These are phyloP conservation scores for Amblyraja radiata DNA, from an alignment of 2,797 vertebrate genomes.

Conservation along the genomic window DNA sequence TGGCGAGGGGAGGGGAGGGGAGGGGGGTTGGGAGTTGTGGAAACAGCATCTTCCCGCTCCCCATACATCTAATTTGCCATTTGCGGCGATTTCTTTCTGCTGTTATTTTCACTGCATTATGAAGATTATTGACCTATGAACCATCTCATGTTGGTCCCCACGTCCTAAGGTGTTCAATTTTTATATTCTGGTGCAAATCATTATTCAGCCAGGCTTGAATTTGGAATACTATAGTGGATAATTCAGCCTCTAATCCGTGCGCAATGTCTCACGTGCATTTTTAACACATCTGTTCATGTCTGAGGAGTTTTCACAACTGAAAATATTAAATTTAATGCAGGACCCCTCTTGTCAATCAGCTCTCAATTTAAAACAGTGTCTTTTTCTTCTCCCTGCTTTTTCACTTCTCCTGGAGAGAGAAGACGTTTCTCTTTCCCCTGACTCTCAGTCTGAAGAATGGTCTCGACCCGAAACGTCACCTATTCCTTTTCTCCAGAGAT, in stretches of 20 bases:
- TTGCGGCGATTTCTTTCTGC: too few relatives aligned
- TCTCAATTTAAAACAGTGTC: neutral
- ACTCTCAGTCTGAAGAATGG: too few relatives aligned
- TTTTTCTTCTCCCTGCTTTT: neutral
- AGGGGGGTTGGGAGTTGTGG: too few relatives aligned
- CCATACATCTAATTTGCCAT: neutral
- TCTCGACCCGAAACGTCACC: too few relatives aligned
- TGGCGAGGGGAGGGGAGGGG: neutral
- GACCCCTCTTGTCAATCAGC: neutral
- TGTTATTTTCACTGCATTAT: neutral
- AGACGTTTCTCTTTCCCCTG: too few relatives aligned
- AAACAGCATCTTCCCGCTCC: neutral
- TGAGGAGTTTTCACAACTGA: conserved; percentile 18
- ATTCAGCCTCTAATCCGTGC: conserved; percentile 14
- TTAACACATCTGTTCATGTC: conserved; percentile 16
- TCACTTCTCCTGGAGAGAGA: neutral
- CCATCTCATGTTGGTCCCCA: conserved; percentile 6
- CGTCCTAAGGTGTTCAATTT: conserved; percentile 22
- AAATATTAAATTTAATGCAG: conserved; percentile 10
- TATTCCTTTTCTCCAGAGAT: too few relatives aligned
- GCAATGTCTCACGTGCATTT: neutral
- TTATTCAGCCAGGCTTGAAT: conserved; percentile 16
- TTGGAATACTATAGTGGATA: neutral
- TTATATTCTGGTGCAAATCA: neutral
- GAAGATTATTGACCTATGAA: conserved; percentile 3